Evolutionary conservation across 2,797 vertebrate species (phyloP), one percentile per base, ranked within the genome.

Genomic region (Pelochelys cantorii): DNA sequence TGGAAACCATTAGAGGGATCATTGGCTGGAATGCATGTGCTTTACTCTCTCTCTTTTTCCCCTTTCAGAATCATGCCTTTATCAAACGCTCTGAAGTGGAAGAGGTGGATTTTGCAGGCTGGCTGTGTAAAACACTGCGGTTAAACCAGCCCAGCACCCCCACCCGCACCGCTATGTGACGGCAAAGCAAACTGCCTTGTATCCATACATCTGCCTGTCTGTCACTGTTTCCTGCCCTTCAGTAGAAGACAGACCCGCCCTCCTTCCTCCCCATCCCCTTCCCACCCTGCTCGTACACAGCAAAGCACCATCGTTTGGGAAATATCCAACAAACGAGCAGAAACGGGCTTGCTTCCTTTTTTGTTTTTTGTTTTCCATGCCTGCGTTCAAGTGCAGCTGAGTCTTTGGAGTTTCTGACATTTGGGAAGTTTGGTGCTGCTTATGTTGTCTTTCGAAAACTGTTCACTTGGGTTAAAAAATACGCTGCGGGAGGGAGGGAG

Each of bases 91-190:
- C 99, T 0, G 99, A 99, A 94, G 99, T 98, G 93, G 99, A 99
- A 94, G 99, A 99, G 97, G 99, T 99, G 97, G 99, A 99, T 97
- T 99, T 99, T 55, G 99, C 99, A 0, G 99, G 99, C 95, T 99
- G 99, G 99, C 90, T 99, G 94, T 99, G 99, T 96, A 98, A 98
- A 97, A 99, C 99, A 81, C 99, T 99, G 98, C 98, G 98, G 93
- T 97, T 99, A 86, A 99, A 99, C 97, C 99, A 99, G 97, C 99
- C 99, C 94, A 98, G 99, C 95, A 99, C 99, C 1, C 99, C 99
- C 75, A 99, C 99, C 65, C 99, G 98, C 3, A 97, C 97, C 48
- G 97, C 98, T 8, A 95, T 99, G 92, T 98, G 97, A 98, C 31
- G 37, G 54, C 88, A 57, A 2, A 62, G 84, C 52, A 92, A 97